Percentiles rank a stretch among this genome's conserved stretches.
phyloP scores from a whole-genome alignment of 1,140 invertebrate genomes.

The Pogonognathellus flavescens region DNA sequence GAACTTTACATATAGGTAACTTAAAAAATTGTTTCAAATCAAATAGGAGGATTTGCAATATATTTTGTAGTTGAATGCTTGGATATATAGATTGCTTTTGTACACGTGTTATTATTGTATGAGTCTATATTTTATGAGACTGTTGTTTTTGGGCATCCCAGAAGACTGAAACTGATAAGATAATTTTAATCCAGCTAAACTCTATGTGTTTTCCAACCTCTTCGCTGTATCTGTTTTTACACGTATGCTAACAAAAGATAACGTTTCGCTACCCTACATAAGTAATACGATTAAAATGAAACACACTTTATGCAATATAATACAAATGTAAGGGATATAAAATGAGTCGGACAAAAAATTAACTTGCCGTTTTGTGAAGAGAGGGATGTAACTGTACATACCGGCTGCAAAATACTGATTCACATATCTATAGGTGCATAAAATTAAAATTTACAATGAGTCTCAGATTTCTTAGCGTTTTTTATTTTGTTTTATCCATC shows the following conservation, averaged over 20 bases:
- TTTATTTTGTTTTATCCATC: not conserved
- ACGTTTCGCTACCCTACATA: not conserved
- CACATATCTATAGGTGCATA: too few species aligned
- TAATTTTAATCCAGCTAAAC: constrained; percentile 3
- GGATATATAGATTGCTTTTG: too few species aligned
- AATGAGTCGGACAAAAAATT: not conserved
- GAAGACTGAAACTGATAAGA: not conserved
- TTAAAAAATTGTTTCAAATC: not conserved
- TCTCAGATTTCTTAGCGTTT: constrained; percentile 5
- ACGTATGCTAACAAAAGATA: constrained; percentile 38
- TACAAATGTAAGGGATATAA: not conserved
- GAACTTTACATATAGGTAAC: not conserved
- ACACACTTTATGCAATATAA: not conserved
- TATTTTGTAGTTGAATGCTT: not conserved
- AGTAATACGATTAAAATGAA: not conserved
- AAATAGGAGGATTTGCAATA: not conserved
- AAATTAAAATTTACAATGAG: constrained; percentile 13
- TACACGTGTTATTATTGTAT: not conserved
- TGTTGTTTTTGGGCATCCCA: constrained; percentile 23
- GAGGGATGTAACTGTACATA: too few species aligned
- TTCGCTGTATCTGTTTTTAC: not conserved
- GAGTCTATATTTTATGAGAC: not conserved
- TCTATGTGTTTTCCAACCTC: not conserved
- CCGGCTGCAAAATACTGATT: not conserved
- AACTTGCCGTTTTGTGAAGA: not conserved